phyloP scores from a whole-genome alignment of 1,140 invertebrate species.

The Heliothis subflexa region DNA sequence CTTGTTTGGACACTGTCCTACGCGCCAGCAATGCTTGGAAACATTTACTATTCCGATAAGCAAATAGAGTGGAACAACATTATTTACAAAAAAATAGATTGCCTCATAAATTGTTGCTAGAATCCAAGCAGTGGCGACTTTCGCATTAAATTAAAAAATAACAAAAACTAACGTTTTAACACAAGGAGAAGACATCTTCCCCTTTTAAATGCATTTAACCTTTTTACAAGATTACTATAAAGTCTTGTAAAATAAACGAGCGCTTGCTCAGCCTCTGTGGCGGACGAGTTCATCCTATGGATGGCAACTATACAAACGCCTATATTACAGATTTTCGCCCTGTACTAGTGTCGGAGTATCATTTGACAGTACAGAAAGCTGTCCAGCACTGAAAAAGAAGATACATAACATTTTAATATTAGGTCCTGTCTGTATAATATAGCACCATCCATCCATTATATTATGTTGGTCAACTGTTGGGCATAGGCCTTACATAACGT shows the following conservation, averaged over 20 bases:
- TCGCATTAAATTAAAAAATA: conserved; percentile 5
- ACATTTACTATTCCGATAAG: neutral
- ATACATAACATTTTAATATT: neutral
- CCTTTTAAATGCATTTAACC: conserved; percentile 43
- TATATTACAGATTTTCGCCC: conserved; percentile 7
- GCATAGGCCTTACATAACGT: too few relatives aligned
- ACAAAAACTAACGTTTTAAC: conserved; percentile 3
- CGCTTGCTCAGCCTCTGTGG: conserved; percentile 23
- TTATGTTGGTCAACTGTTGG: too few relatives aligned
- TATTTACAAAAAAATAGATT: neutral
- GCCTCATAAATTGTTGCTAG: neutral
- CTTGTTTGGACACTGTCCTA: conserved; percentile 5
- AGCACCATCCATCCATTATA: neutral
- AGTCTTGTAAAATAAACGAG: conserved; percentile 12
- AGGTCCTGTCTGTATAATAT: neutral
- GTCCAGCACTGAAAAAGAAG: conserved; percentile 75
- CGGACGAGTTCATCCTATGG: conserved; percentile 31
- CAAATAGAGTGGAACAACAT: neutral
- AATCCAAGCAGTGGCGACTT: conserved; percentile 22
- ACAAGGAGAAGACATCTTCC: conserved; percentile 13
- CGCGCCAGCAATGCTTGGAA: conserved; percentile 23
- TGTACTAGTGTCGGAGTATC: conserved; percentile 75
- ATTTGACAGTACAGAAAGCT: conserved; percentile 82
- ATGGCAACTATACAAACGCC: conserved; percentile 18
- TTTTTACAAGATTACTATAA: conserved; percentile 44